phyloP scores from a whole-genome alignment of 2,113 vertebrate species.

The Psettodes erumei region DNA sequence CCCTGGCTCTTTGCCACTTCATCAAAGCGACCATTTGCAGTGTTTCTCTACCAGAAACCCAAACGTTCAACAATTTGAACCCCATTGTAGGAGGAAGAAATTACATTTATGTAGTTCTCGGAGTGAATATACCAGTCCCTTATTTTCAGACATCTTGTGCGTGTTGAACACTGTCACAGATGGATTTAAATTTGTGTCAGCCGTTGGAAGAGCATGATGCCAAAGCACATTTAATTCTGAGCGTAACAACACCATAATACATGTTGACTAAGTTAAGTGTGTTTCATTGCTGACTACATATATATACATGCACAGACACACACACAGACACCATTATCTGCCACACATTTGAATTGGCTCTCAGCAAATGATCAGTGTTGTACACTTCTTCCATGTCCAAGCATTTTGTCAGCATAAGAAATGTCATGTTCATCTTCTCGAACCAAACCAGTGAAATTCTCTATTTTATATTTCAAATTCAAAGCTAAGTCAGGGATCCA shows the following conservation, averaged over 20 bases:
- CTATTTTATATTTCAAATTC: slow-evolving; percentile 86
- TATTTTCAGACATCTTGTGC: background rate
- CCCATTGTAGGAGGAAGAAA: background rate
- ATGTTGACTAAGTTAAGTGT: slow-evolving; percentile 49
- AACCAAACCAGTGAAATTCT: slow-evolving; percentile 83
- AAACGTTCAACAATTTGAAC: background rate
- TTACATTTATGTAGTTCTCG: background rate
- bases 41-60: slow-evolving; percentile 17
- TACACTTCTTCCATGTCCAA: slow-evolving; percentile 66
- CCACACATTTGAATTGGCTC: slow-evolving; percentile 53
- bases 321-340: slow-evolving; percentile 11
- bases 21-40: slow-evolving; percentile 17
- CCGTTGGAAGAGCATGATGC: slow-evolving; percentile 72
- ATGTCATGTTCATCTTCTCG: slow-evolving; percentile 59
- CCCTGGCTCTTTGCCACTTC: slow-evolving; percentile 40
- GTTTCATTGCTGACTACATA: slow-evolving; percentile 59
- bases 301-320: slow-evolving; percentile 16
- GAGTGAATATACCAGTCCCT: background rate
- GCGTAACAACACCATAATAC: slow-evolving; percentile 26
- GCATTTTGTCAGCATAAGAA: slow-evolving; percentile 66
- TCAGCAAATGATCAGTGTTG: slow-evolving; percentile 71
- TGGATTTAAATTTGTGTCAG: slow-evolving; percentile 56
- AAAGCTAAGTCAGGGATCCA: slow-evolving; percentile 90
- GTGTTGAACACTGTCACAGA: slow-evolving; percentile 26
- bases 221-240: slow-evolving; percentile 40